Conservation (phyloP, 1,140 invertebrate species). For the Araneus ventricosus region DNA sequence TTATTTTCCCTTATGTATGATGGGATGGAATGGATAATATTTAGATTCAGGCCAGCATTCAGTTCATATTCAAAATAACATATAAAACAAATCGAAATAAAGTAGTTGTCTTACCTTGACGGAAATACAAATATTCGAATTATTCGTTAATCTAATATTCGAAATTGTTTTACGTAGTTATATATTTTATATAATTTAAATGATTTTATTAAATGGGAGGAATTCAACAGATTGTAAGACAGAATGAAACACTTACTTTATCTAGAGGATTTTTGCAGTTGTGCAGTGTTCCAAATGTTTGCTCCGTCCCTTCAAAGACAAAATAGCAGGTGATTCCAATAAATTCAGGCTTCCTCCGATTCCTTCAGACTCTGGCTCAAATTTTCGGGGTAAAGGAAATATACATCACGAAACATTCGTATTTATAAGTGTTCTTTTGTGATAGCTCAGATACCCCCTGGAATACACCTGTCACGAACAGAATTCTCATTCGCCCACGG, state of each 20-base stretch:
- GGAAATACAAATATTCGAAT: no score
- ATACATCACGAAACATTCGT: not conserved
- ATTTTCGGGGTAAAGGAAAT: conserved; percentile 40
- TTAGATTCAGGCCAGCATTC: no score
- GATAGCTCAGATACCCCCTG: not conserved
- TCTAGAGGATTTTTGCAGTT: not conserved
- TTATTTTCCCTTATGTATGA: no score
- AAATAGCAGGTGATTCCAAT: not conserved
- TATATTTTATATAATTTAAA: not conserved
- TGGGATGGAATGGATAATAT: no score
- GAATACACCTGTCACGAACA: conserved; percentile 46
- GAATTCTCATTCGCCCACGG: conserved; percentile 40
- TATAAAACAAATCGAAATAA: no score
- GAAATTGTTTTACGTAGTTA: not conserved
- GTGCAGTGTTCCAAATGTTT: not conserved
- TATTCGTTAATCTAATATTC: no score
- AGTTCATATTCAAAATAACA: no score
- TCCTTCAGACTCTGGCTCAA: not conserved
- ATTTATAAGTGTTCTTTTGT: conserved; percentile 74
- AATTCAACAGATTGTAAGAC: not conserved
- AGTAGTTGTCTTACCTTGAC: no score
- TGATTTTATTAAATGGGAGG: no score
- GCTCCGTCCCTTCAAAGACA: not conserved
- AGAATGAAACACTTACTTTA: not conserved
- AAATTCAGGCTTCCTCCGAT: not conserved